Evolutionary conservation across 2,888 invertebrate genomes (phyloP), one percentile per base, ranked within the genome.

Genomic region (Ormyrus labotus): DNA sequence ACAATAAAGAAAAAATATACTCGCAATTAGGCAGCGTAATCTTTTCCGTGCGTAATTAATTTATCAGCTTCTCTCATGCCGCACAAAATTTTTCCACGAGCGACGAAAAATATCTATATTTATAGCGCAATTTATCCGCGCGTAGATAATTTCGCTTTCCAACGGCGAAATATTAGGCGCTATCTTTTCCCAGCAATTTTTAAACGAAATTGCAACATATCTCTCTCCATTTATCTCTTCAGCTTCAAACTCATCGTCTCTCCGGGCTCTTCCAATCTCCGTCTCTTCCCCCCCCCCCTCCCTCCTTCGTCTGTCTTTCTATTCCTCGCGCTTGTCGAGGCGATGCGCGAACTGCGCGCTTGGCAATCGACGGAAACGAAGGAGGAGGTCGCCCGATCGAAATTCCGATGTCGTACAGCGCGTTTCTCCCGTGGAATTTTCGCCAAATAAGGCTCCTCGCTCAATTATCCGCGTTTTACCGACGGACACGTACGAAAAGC

Each of bases 301-400:
- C 9, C 13, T 34, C 10, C 50, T 53, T 10, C 19, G 9, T 53
- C 61, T 63, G 13, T 48, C 47, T 34, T 50, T 51, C 11, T 55
- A 13, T 69, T 34, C 48, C 70, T 50, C 63, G 65, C 51, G 70
- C 55, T 72, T 11, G 72, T 48, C 72, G 55, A 73, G 67, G 55
- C 68, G 61, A 68, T 68, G 55, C 53, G 72, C 65, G 50, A 73
- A 73, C 47, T 57, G 68, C 10, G 55, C 55, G 11, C 53, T 34
- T 34, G 11, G 53, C 74, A 82, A 83, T 78, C 76, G 74, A 72
- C 55, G 77, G 72, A 65, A 68, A 73, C 69, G 78, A 70, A 81
- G 72, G 75, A 79, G 63, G 71, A 83, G 78, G 72, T 68, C 53
- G 63, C 64, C 63, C 77, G 69, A 78, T 81, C 65, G 65, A 70